Base-by-base conservation (phyloP, 2,797 vertebrate species). In the Channa striata region DNA sequence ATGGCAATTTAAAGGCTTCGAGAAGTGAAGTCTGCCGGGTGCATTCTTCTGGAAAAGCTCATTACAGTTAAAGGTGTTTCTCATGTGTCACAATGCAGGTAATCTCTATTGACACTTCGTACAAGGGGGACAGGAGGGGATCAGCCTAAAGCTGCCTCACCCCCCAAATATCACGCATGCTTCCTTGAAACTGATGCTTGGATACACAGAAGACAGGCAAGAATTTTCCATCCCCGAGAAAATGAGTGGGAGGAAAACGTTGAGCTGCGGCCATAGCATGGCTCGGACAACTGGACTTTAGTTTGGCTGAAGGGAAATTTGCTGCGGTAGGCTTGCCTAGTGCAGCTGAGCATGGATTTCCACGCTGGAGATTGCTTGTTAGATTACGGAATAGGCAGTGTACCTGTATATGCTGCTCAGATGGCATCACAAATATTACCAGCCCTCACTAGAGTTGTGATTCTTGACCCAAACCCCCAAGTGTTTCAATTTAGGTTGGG, bases 61-160 rank as follows among this genome's bases (percentile, higher is more conserved):
- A 87, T 91, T 89, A 89, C 82, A 59, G 79, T 70, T 69, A 61
- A 82, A 84, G 80, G 82, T 89, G 90, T 83, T 86, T 84, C 82
- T 81, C 84, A 72, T 37, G 63, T 85, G 81, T 89, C 84, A 84
- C 83, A 83, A 77, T 84, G 79, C 61, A 80, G 66, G 79, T 89
- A 88, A 92, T 88, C 86, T 81, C 67, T 82, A 82, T 70, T 87
- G 90, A 89, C 79, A 82, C 71, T 72, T 78, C 77, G 76, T 61
- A 51, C 77, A 73, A 78, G 71, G 57, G 61, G 61, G 74, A 81
- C 67, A 59, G 68, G 34, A 60, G 43, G 57, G 57, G 68, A 84
- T 89, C 73, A 76, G 56, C 51, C 53, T 48, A 71, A 82, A 78
- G 67, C 77, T 43, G 52, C 53, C 48, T 68, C n/a, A 19, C 46